Base-by-base conservation (phyloP, 2,797 vertebrate genomes). In the Clarias platycephalus region DNA sequence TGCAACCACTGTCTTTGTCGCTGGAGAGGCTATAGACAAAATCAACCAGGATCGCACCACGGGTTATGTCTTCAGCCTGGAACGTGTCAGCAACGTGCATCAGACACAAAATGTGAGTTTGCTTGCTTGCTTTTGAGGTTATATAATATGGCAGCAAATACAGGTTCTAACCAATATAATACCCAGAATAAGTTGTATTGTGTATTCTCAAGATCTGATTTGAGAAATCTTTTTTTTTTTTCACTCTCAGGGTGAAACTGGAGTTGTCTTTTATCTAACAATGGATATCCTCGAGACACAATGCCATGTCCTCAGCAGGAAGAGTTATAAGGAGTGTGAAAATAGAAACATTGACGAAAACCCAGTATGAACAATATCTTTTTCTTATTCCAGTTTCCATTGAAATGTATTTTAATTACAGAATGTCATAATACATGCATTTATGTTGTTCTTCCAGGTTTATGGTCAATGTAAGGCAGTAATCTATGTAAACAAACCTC, bases 401-500 rank as follows among this genome's bases (percentile, higher is more conserved):
- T 40, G 22, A 37, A 49, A 8, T 26, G 49, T 49, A 26, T 13
- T 67, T 64, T n/a, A 37, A 57, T 16, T 37, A 57, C 67, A 31
- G 24, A n/a, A 55, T 40, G 24, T 49, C 4, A 60, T 22, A 40
- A 74, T 55, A 77, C 58, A 28, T 15, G 16, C 49, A 72, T 26
- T 82, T 80, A 34, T 84, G 53, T 81, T 81, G 86, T 70, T 20
- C 4, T 62, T 58, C 70, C 90, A 96, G 95, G 88, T 93, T 0
- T 95, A 95, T 66, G 95, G 95, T 81, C 93, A 93, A 84, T 96
- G 95, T 87, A 94, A 93, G 85, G 92, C 89, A 58, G 86, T 62
- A 26, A 93, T 95, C 83, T 95, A 88, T 88, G 91, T 95, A 80
- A 93, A 85, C 31, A 93, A 26, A 84, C 84, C 90, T 31, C 83